Base-by-base conservation (phyloP, 2,888 invertebrate genomes). In the Sarcophaga variegata region DNA sequence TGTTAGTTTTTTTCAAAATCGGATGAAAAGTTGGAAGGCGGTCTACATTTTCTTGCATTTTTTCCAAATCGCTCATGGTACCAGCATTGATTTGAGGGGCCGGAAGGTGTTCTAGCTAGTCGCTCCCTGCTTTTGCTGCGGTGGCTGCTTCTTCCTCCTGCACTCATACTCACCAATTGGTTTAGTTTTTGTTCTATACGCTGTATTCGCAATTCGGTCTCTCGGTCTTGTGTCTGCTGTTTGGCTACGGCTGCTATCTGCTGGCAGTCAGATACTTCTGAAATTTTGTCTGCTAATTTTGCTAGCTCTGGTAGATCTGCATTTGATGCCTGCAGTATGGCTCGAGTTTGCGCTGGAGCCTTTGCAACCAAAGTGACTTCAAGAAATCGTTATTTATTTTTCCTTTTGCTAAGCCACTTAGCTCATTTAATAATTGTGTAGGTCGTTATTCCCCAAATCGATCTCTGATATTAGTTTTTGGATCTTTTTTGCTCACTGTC, bases 281-380 rank as follows among this genome's bases (percentile, higher is more conserved):
- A 37, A 1, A 37, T 8, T 10, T 37, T 37, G 10, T 37, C 37
- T 37, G 37, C 37, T 37, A 37, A 37, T 37, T 37, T 37, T 37
- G 37, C 37, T 1, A 37, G 37, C 8, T 37, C 37, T 37, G 6
- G 37, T 37, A 5, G 37, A 37, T 37, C 37, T 37, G 37, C 37
- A 37, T 37, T 37, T 37, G 37, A 37, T 37, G 37, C 6, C 37
- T 10, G 37, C 10, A 77, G n/a, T 22, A 77, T 69, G 0, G 69
- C 59, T 11, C 67, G 20, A 1, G 60, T 10, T 22, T 69, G 69
- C 22, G 67, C 22, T 22, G 77, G 77, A 10, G 60, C 47, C 60
- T 37, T 11, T 77, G 77, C 45, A 77, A 17, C 77, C 67, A 77
- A 17, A 69, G 67, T 4, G 69, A 60, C 45, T 77, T 60, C 4